Evolutionary conservation across 2,113 vertebrate genomes (phyloP).

Genomic region (Orycteropus afer): DNA sequence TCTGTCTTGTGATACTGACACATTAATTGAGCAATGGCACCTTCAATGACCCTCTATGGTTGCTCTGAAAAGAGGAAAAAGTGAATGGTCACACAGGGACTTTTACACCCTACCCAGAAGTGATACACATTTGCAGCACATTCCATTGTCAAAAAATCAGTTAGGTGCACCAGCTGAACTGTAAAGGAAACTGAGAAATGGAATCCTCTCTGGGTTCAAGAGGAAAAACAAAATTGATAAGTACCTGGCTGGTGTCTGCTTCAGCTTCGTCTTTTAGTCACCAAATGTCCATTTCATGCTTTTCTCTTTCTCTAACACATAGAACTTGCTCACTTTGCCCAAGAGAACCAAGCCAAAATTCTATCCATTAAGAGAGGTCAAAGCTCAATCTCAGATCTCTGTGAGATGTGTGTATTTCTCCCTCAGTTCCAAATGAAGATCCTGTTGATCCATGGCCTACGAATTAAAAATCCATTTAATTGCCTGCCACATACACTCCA

Average conservation of each 20-base stretch:
- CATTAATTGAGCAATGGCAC: not conserved
- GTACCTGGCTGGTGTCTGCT: not conserved
- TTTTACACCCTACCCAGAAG: not conserved
- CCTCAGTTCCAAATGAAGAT: not conserved
- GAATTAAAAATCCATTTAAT: not conserved
- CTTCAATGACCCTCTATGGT: not conserved
- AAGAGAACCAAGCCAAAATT: not conserved
- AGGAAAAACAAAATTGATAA: not conserved
- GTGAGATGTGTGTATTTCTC: not conserved
- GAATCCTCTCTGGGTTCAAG: not conserved
- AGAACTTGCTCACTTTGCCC: not conserved
- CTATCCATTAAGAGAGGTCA: not conserved
- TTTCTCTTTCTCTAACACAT: not conserved
- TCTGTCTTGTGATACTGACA: not conserved
- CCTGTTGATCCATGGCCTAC: not conserved
- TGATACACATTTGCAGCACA: not conserved
- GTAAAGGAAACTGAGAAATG: not conserved
- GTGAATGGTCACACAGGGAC: not conserved
- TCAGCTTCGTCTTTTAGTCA: not conserved
- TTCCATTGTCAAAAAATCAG: not conserved
- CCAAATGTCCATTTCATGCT: not conserved
- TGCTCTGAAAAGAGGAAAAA: not conserved
- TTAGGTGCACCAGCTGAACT: not conserved
- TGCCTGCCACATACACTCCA: not conserved
- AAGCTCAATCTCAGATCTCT: not conserved